Conservation (phyloP, 2,888 invertebrate genomes). For the Lordiphosa andalusiaca region DNA sequence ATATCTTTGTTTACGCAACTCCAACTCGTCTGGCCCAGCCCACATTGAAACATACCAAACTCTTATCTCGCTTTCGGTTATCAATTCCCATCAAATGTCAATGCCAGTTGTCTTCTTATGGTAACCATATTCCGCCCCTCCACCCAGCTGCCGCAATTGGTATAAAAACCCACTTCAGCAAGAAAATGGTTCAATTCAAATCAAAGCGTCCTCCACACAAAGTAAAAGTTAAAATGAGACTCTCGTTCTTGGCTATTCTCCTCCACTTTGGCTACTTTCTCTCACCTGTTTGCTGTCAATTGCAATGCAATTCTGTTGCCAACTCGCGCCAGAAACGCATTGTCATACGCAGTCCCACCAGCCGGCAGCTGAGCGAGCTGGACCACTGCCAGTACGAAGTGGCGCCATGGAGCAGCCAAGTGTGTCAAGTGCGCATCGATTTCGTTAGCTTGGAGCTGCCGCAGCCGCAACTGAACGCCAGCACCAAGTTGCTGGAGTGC, state of each 20-base stretch:
- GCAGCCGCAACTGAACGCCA: conserved; percentile 60
- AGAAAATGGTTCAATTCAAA: conserved; percentile 34
- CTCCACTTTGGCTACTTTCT: conserved; percentile 13
- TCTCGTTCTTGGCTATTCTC: conserved; percentile 18
- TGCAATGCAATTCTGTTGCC: conserved; percentile 64
- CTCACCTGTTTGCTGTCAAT: conserved; percentile 31
- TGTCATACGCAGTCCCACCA: conserved; percentile 70
- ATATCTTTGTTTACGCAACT: too few relatives aligned
- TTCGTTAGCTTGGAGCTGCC: conserved; percentile 70
- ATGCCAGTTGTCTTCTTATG: conserved; percentile 40
- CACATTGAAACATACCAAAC: too few relatives aligned
- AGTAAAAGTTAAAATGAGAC: conserved; percentile 36
- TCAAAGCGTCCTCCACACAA: conserved; percentile 21
- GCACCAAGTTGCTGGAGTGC: conserved; percentile 50
- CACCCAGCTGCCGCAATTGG: conserved; percentile 18
- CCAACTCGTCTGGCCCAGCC: too few relatives aligned
- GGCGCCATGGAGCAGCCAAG: conserved; percentile 62
- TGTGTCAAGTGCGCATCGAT: conserved; percentile 76
- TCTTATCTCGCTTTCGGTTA: conserved; percentile 1
- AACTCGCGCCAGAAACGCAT: conserved; percentile 69
- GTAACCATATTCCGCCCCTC: conserved; percentile 13
- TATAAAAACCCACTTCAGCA: conserved; percentile 30
- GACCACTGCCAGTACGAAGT: conserved; percentile 66
- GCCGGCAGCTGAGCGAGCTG: conserved; percentile 35
- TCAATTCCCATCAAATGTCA: conserved; percentile 39